A percentile compares a stretch with the other conserved stretches of the same genome.
phyloP scores from a whole-genome alignment of 2,797 vertebrate genomes.

The Hapalemur alaotrensis region DNA sequence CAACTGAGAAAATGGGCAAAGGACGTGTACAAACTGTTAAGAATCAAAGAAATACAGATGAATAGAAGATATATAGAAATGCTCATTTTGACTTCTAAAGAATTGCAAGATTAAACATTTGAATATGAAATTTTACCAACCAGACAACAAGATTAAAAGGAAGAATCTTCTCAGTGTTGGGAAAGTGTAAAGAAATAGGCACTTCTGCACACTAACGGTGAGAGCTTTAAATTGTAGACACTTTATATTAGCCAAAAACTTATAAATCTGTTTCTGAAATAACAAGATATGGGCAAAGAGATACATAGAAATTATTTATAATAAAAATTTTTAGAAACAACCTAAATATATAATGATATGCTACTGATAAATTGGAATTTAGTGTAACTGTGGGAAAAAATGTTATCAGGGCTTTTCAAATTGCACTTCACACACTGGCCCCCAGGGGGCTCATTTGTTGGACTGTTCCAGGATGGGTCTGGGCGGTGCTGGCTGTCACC shows the following conservation, averaged over 20 bases:
- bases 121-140: neutral
- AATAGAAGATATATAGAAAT: neutral
- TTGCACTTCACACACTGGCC: neutral
- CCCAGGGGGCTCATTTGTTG: neutral
- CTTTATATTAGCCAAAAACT: neutral
- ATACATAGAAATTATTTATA: neutral
- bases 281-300: neutral
- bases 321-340: neutral
- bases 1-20: neutral
- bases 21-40: neutral
- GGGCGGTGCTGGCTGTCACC: neutral
- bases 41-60: neutral
- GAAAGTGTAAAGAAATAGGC: neutral
- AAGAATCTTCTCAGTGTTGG: neutral
- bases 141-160: neutral
- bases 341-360: neutral
- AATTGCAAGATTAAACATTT: neutral
- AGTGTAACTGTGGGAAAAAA: neutral
- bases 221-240: neutral
- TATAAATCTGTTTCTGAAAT: neutral
- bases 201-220: accelerated
- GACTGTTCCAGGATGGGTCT: neutral
- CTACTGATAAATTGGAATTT: neutral
- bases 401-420: neutral
- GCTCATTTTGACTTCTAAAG: neutral